Conservation (phyloP, 2,888 invertebrate genomes). For the Campoplex nolae region DNA sequence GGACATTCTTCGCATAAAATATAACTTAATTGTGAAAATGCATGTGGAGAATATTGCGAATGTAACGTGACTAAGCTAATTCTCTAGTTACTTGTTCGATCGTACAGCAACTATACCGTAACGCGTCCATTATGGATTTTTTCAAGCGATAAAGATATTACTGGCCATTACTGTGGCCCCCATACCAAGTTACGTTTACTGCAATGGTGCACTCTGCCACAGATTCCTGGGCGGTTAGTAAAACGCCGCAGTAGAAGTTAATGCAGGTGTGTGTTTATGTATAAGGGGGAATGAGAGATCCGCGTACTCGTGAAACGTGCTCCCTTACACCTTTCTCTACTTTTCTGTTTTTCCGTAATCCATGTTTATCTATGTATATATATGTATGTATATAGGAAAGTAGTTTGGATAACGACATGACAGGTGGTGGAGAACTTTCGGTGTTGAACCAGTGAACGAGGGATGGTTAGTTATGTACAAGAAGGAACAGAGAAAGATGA, state of each 20-base stretch:
- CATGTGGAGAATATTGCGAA: conserved; percentile 7
- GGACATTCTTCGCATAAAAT: not conserved
- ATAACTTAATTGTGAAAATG: not conserved
- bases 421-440: conserved; percentile 41
- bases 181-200: conserved; percentile 33
- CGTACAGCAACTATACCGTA: conserved; percentile 19
- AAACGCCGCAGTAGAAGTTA: conserved; percentile 53
- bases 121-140: conserved; percentile 50
- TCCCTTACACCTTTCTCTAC: conserved; percentile 1
- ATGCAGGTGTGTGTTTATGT: conserved; percentile 41
- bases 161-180: conserved; percentile 33
- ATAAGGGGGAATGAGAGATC: not conserved
- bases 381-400: conserved; percentile 4
- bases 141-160: conserved; percentile 55
- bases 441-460: conserved; percentile 9
- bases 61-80: conserved; percentile 42
- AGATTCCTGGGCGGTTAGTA: conserved; percentile 51
- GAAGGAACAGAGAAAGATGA: not conserved
- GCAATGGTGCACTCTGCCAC: conserved; percentile 22
- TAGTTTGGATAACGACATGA: conserved; percentile 62
- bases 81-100: conserved; percentile 52
- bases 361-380: not conserved
- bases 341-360: not conserved
- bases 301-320: not conserved
- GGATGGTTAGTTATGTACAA: conserved; percentile 4